Evolutionary conservation across 2,113 vertebrate species (phyloP).

Genomic region (Enhydra lutris): DNA sequence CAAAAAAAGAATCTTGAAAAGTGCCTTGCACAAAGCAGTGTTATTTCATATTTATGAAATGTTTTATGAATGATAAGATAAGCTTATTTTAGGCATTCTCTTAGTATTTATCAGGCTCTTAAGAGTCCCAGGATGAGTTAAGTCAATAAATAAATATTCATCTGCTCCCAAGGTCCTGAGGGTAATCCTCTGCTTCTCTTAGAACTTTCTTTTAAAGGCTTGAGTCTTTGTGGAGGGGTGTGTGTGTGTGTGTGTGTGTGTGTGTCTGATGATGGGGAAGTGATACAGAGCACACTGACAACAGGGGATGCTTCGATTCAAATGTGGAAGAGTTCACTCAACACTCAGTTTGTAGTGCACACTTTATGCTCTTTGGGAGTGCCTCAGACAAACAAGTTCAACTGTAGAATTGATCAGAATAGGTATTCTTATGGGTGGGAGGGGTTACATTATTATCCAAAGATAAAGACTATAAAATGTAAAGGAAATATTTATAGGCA

Average conservation of each 20-base stretch:
- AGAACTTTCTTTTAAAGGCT: neutral
- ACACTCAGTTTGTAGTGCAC: neutral
- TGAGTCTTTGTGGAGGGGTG: neutral
- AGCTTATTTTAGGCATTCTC: neutral
- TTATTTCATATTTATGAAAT: slow-evolving; percentile 12
- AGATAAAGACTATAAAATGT: neutral
- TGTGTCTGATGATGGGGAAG: neutral
- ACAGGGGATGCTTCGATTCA: neutral
- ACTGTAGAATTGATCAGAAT: neutral
- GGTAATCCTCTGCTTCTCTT: neutral
- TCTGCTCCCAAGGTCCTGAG: neutral
- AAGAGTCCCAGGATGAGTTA: neutral
- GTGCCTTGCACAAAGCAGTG: neutral
- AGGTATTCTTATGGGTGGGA: neutral
- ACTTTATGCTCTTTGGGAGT: neutral
- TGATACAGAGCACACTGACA: neutral
- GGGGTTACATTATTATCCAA: neutral
- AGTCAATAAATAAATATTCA: slow-evolving; percentile 24
- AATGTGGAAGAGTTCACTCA: neutral
- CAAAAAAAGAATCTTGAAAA: neutral
- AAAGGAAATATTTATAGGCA: slow-evolving; percentile 10
- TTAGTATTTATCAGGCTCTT: neutral
- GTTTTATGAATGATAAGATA: slow-evolving; percentile 29
- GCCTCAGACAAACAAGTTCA: neutral
- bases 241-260: neutral